Conservation (phyloP, 2,888 invertebrate species). For the Neelides folsomi region DNA sequence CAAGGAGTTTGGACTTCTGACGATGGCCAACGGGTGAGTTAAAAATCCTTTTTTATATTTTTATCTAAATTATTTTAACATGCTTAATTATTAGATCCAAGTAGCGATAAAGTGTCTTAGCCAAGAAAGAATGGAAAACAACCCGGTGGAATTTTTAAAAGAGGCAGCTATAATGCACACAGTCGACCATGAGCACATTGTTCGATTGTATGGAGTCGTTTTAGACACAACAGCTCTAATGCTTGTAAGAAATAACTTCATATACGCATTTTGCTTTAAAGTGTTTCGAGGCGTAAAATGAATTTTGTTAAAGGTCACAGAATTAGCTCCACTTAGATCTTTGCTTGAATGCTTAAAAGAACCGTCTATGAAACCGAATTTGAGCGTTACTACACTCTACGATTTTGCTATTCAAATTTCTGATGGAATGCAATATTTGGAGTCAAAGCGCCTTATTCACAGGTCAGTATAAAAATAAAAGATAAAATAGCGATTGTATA, state of each 20-base stretch:
- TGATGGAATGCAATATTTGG: slow-evolving; percentile 95
- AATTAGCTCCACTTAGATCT: slow-evolving; percentile 87
- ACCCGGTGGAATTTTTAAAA: slow-evolving; percentile 90
- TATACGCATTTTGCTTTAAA: too few species aligned
- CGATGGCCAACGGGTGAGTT: slow-evolving; percentile 68
- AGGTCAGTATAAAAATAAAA: slow-evolving; percentile 41
- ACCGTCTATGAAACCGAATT: slow-evolving; percentile 73
- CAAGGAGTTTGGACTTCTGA: slow-evolving; percentile 91
- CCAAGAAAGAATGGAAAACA: slow-evolving; percentile 86
- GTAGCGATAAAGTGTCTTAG: slow-evolving; percentile 95
- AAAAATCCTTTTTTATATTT: not conserved
- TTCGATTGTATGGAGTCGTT: slow-evolving; percentile 92
- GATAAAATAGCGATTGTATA: not conserved
- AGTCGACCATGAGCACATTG: slow-evolving; percentile 92
- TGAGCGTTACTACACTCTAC: slow-evolving; percentile 81
- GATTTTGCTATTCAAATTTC: slow-evolving; percentile 92
- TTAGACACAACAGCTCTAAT: slow-evolving; percentile 76
- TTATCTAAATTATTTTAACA: not conserved
- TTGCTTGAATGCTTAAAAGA: slow-evolving; percentile 91
- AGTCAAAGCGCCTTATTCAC: slow-evolving; percentile 90
- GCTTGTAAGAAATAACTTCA: too few species aligned
- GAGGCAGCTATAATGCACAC: slow-evolving; percentile 98
- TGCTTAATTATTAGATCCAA: slow-evolving; percentile 53
- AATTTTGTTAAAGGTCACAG: slow-evolving; percentile 62
- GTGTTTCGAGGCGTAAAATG: too few species aligned